Evolutionary conservation across 2,113 vertebrate genomes (phyloP), one percentile per base, ranked within the genome.

Genomic region (Lucifuga dentata): DNA sequence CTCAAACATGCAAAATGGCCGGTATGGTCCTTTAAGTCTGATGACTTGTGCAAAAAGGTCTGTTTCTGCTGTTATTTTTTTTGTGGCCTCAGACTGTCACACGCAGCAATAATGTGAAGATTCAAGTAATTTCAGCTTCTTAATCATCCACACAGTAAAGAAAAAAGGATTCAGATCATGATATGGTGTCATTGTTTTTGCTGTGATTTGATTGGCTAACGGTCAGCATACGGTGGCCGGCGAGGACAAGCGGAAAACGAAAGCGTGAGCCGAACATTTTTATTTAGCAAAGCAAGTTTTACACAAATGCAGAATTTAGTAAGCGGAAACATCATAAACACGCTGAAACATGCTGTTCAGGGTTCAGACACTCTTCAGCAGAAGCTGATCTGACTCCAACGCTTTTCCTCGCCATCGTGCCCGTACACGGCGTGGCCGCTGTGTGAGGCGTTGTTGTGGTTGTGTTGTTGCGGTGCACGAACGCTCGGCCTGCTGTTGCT

Each of bases 141-240:
- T n/a, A n/a, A n/a, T n/a, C n/a, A n/a, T n/a, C n/a, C n/a, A n/a
- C n/a, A 11, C 36, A 11, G 36, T 55, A 59, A 64, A 63, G 67
- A 71, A 76, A 62, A 61, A 51, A 69, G 66, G 16, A 46, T 24
- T 16, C 51, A 13, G 55, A 68, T 74, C n/a, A n/a, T 80, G 39
- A 57, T 55, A 46, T 23, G n/a, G 50, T 15, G 72, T 33, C 55
- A 29, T 56, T 40, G 76, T 76, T 67, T 67, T n/a, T 53, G 8
- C 55, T 73, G 16, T 43, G 29, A 20, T 55, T 63, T 85, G 69
- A 82, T 63, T 73, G 60, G 72, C 43, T 63, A 3, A 10, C 2
- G 35, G 23, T 61, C 62, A 67, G 23, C 1, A 33, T 68, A 66
- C 10, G 40, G 64, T 69, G 72, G 58, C 72, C 49, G 0, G 12